These are phyloP conservation scores for Siniperca scherzeri DNA, from an alignment of 2,797 vertebrate genomes.

Conservation along the genomic window DNA sequence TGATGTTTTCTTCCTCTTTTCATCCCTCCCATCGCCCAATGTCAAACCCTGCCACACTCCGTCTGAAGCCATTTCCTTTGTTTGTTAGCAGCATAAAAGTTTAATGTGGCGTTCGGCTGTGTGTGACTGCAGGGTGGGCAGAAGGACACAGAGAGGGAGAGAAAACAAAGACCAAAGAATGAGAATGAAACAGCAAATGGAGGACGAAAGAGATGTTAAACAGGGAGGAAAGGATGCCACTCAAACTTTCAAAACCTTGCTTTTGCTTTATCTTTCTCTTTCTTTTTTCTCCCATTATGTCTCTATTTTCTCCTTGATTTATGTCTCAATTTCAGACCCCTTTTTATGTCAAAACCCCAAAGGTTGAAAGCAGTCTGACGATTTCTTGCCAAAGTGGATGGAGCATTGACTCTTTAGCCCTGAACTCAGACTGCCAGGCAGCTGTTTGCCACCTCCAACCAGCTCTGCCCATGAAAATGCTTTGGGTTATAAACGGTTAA, in stretches of 20 bases:
- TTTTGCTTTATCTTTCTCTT: background rate
- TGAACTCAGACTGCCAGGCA: conserved; percentile 3
- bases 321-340: no score
- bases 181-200: background rate
- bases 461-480: background rate
- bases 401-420: background rate
- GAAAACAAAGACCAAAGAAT: background rate
- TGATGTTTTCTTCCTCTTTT: background rate
- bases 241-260: background rate
- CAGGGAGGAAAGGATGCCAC: no score
- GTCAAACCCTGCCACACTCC: background rate
- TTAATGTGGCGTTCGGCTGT: conserved; percentile 19
- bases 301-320: no score
- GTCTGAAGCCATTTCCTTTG: conserved; percentile 26
- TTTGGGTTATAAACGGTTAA: background rate
- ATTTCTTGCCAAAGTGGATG: background rate
- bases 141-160: conserved; percentile 5
- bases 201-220: background rate
- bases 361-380: background rate
- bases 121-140: background rate
- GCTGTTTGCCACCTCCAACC: background rate
- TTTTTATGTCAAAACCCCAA: background rate
- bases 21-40: background rate
- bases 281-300: background rate
- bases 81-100: conserved; percentile 27